phyloP scores from a whole-genome alignment of 2,888 invertebrate genomes.

The Nemurella pictetii region DNA sequence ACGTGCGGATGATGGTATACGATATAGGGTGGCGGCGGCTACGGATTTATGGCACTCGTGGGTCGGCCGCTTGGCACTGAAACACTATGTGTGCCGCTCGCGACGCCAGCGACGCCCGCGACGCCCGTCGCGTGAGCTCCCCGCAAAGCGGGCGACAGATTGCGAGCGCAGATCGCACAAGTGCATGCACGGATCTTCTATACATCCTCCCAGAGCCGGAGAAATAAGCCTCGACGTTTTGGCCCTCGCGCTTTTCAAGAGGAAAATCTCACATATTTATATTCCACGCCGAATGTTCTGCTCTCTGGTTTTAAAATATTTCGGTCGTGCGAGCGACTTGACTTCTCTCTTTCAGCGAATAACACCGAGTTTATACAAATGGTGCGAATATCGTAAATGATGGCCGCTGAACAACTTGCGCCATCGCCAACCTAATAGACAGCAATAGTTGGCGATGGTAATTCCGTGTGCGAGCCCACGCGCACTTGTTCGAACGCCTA shows the following conservation, averaged over 20 bases:
- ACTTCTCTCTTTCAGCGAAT: constrained; percentile 6
- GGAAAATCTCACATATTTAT: constrained; percentile 24
- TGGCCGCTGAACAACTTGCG: constrained; percentile 8
- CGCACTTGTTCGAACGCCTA: neutral
- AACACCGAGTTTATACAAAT: constrained; percentile 14
- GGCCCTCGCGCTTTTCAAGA: constrained; percentile 10
- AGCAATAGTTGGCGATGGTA: constrained; percentile 6
- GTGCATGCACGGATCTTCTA: constrained; percentile 23
- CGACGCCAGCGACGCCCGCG: neutral
- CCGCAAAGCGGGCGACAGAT: constrained; percentile 19
- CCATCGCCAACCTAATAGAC: constrained; percentile 6
- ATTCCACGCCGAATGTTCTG: constrained; percentile 5
- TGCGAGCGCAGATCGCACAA: constrained; percentile 23
- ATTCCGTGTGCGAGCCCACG: neutral
- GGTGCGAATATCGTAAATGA: neutral
- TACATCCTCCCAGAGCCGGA: neutral
- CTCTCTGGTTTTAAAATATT: constrained; percentile 1
- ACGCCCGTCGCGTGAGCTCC: neutral
- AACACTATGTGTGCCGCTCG: neutral
- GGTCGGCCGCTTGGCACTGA: neutral
- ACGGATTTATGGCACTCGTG: constrained; percentile 17
- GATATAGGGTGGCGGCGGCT: neutral
- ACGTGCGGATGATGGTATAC: constrained; percentile 17
- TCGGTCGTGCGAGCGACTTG: neutral
- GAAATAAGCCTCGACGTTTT: constrained; percentile 29